These are phyloP conservation scores for Pachydiplax longipennis DNA, from an alignment of 2,888 invertebrate species.

Conservation along the genomic window DNA sequence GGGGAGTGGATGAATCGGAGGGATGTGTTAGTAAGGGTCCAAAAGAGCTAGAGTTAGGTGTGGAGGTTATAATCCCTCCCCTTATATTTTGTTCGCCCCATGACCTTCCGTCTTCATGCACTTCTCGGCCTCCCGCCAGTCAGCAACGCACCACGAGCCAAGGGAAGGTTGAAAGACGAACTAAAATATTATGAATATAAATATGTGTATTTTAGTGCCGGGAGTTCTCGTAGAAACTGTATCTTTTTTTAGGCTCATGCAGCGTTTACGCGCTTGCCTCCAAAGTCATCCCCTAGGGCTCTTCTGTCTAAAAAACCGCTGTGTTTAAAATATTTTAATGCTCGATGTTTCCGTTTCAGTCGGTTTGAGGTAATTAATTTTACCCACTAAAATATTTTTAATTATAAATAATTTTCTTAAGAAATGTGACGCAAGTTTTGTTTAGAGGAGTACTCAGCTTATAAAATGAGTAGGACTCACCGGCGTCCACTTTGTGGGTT, in stretches of 20 bases:
- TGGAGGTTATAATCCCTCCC: slow-evolving; percentile 4
- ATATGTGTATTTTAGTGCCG: neutral
- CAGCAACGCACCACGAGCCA: neutral
- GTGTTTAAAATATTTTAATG: neutral
- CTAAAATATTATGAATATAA: neutral
- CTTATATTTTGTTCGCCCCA: neutral
- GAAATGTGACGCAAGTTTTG: too few relatives aligned
- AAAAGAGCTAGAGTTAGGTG: neutral
- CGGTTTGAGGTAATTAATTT: neutral
- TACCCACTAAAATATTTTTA: neutral
- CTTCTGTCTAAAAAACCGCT: neutral
- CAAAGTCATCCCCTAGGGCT: neutral
- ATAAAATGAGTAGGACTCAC: too few relatives aligned
- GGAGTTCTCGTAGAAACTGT: neutral
- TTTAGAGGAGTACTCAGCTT: too few relatives aligned
- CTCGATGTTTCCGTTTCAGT: neutral
- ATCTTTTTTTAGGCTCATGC: neutral
- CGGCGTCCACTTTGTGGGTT: too few relatives aligned
- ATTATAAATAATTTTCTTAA: too few relatives aligned
- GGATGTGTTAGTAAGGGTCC: neutral
- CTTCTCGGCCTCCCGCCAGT: neutral
- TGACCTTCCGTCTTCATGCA: neutral
- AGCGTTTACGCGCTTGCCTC: neutral
- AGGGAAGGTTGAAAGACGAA: neutral
- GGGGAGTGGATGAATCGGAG: neutral